These are phyloP conservation scores for Hydrochoerus hydrochaeris DNA, from an alignment of 2,113 vertebrate species.

Conservation along the genomic window DNA sequence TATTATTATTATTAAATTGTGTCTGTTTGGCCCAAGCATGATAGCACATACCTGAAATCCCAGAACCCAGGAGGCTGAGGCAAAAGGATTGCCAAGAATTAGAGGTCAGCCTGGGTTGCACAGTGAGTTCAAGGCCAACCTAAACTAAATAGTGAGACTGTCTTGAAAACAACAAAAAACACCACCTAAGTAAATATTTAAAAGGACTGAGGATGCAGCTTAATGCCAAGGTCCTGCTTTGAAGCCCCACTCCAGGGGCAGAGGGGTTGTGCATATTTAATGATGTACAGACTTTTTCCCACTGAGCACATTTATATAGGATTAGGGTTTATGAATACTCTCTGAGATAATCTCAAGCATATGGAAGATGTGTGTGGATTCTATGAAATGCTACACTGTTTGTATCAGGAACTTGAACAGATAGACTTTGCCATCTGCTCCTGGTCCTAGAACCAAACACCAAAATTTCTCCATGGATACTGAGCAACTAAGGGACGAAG, in stretches of 20 bases:
- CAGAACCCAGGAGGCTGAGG: neutral
- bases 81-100: neutral
- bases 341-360: neutral
- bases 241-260: neutral
- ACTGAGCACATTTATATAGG: neutral
- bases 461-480: neutral
- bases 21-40: neutral
- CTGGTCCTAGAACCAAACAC: neutral
- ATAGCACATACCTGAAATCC: neutral
- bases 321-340: neutral
- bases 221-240: neutral
- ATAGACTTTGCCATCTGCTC: neutral
- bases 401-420: neutral
- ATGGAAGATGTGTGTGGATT: neutral
- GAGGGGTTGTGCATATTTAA: neutral
- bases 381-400: neutral
- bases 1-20: neutral
- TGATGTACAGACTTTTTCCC: neutral
- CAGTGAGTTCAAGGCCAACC: neutral
- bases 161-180: neutral
- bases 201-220: neutral
- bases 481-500: rapidly evolving
- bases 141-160: neutral
- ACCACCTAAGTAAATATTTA: neutral
- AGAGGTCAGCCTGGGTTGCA: neutral